Base-by-base conservation (phyloP, 2,113 vertebrate species). In the Lepidiolamprologus cunningtoni region DNA sequence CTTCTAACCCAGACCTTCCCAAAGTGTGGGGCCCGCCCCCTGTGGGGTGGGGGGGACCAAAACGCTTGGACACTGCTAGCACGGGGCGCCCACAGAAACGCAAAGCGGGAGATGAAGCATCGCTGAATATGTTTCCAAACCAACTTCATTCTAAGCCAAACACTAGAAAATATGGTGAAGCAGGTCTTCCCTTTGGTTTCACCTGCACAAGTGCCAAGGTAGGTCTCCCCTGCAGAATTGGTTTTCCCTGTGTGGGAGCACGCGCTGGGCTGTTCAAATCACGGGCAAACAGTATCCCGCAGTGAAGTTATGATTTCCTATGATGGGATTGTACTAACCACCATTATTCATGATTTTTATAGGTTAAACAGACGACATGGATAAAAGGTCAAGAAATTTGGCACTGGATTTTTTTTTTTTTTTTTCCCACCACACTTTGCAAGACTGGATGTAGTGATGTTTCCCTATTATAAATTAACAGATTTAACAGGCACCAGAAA, bases 261-360 rank as follows among this genome's bases (percentile, higher is more conserved):
- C 14, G 1, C 5, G 50, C 9, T 53, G 1, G 5, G 52, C 52
- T n/a, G 19, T 53, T 53, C 19, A 53, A 53, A 53, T 53, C 52
- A 6, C 1, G 0, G 0, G 0, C 19, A n/a, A 0, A 53, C 52
- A 4, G 52, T 6, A 6, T 53, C 52, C 52, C 52, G 0, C 50
- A 10, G 47, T 50, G 47, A 17, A 50, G 47, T 50, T 50, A 50
- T 50, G 45, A 53, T 53, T 53, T 53, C 52, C 9, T 53, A 53
- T n/a, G 47, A 1, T 50, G 52, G 19, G 3, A 6, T 52, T 52
- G 50, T 53, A n/a, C 19, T n/a, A n/a, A 53, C 52, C 52, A 53
- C 19, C 19, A n/a, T 53, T 53, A 53, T n/a, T 53, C 52, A 53
- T 21, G 52, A 53, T 53, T 53, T 53, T 53, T n/a, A 21, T 53